A percentile compares a stretch with the other conserved stretches of the same genome.
phyloP scores from a whole-genome alignment of 37 sponge, comb jelly and placozoan species.

The Halichondria panicea region DNA sequence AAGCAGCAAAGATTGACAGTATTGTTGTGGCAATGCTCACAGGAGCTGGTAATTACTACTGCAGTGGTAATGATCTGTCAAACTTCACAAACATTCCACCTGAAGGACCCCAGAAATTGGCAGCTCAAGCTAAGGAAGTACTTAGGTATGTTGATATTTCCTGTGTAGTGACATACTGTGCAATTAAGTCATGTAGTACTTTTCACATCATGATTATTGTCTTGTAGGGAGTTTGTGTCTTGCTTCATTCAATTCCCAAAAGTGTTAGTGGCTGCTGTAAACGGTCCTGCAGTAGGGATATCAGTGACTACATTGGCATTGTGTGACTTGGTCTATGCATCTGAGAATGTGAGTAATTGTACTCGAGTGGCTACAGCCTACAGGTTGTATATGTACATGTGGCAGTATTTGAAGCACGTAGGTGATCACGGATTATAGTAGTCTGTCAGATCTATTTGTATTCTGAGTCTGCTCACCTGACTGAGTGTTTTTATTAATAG shows the following conservation, averaged over 20 bases:
- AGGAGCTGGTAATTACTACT: constrained; percentile 92
- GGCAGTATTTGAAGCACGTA: no score
- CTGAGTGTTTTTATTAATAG: no score
- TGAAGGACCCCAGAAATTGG: constrained; percentile 77
- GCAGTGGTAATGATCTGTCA: constrained; percentile 92
- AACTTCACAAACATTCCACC: constrained; percentile 81
- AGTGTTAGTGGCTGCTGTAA: constrained; percentile 92
- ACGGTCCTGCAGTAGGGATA: constrained; percentile 97
- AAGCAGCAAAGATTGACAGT: constrained; percentile 61
- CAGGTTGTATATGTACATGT: no score
- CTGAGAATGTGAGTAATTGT: constrained; percentile 75
- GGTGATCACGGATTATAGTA: no score
- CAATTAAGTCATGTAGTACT: no score
- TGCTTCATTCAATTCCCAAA: constrained; percentile 93
- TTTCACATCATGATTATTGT: no score
- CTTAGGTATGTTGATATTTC: constrained; percentile 30
- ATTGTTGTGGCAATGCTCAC: constrained; percentile 76
- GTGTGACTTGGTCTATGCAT: constrained; percentile 91
- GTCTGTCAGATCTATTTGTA: no score
- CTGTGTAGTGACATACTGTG: background rate
- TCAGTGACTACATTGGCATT: constrained; percentile 89
- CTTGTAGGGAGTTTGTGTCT: constrained; percentile 82
- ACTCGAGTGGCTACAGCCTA: no score
- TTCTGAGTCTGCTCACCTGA: no score
- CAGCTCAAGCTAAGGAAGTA: constrained; percentile 44